A percentile compares a stretch with the other conserved stretches of the same genome.
These are phyloP conservation scores for Tubulanus polymorphus DNA, from an alignment of 2,888 invertebrate genomes.

Conservation along the genomic window DNA sequence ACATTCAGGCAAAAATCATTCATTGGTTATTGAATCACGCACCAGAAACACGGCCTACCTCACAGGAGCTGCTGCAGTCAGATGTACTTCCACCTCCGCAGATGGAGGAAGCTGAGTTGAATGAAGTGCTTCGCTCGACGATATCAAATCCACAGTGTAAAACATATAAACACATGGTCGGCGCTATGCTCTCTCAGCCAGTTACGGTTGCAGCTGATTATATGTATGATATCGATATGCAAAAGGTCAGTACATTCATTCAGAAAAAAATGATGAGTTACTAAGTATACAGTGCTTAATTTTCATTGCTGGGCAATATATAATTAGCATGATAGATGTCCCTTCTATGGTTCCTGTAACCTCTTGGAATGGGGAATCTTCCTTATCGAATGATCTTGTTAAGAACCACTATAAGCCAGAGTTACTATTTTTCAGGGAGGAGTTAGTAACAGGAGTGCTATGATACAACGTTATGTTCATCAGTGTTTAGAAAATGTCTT, in stretches of 20 bases:
- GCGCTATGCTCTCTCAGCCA: slow-evolving; percentile 57
- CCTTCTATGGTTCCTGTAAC: too few relatives aligned
- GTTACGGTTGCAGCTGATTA: slow-evolving; percentile 69
- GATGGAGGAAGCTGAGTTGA: slow-evolving; percentile 79
- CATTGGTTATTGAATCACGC: slow-evolving; percentile 82
- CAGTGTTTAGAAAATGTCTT: slow-evolving; percentile 44
- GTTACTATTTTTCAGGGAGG: too few relatives aligned
- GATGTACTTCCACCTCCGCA: slow-evolving; percentile 77
- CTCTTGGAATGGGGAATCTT: too few relatives aligned
- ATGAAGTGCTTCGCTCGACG: slow-evolving; percentile 73
- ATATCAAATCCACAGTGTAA: slow-evolving; percentile 76
- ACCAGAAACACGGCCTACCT: slow-evolving; percentile 75
- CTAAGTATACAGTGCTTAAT: too few relatives aligned
- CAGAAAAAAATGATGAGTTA: too few relatives aligned
- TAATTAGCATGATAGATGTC: too few relatives aligned
- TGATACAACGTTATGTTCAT: slow-evolving; percentile 58
- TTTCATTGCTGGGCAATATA: too few relatives aligned
- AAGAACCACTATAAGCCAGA: too few relatives aligned
- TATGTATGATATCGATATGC: slow-evolving; percentile 70
- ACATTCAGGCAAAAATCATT: slow-evolving; percentile 37
- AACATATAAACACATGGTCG: slow-evolving; percentile 63
- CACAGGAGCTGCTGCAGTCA: slow-evolving; percentile 77
- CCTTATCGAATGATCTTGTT: too few relatives aligned
- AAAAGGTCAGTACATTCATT: slow-evolving; percentile 40
- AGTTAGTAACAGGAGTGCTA: slow-evolving; percentile 41